These are phyloP conservation scores for Macropis europaea DNA, from an alignment of 2,888 invertebrate genomes.

Conservation along the genomic window DNA sequence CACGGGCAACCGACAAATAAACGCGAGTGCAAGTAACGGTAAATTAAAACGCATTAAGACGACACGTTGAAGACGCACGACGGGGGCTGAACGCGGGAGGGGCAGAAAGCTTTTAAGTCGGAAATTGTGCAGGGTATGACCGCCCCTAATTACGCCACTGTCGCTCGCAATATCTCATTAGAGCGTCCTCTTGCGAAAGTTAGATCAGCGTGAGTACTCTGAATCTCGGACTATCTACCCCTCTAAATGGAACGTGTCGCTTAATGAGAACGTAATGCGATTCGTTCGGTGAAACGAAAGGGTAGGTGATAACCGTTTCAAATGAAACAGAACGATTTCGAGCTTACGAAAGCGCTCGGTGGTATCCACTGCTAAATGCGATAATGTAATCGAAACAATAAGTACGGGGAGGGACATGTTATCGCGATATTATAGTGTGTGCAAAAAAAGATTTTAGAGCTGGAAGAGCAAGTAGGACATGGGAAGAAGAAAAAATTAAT, in stretches of 20 bases:
- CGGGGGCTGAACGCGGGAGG: constrained; percentile 4
- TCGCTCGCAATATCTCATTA: constrained; percentile 52
- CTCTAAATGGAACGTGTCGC: background rate
- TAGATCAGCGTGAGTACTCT: background rate
- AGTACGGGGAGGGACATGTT: background rate
- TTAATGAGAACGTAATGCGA: constrained; percentile 40
- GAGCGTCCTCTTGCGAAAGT: constrained; percentile 12
- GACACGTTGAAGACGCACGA: constrained; percentile 10
- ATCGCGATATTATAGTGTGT: no score
- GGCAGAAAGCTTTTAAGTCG: constrained; percentile 25
- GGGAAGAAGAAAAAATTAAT: no score
- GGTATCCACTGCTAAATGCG: background rate
- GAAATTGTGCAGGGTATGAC: constrained; percentile 4
- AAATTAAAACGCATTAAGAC: constrained; percentile 67
- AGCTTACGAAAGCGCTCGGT: background rate
- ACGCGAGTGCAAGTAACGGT: constrained; percentile 64
- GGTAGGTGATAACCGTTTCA: constrained; percentile 9
- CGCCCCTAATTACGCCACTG: constrained; percentile 45
- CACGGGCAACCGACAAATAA: constrained; percentile 14
- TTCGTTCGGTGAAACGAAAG: constrained; percentile 21
- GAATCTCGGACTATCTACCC: constrained; percentile 8
- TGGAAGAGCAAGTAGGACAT: no score
- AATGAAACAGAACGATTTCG: background rate
- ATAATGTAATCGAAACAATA: background rate
- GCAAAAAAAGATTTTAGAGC: constrained; percentile 7